These are phyloP conservation scores for Nomada flava DNA, from an alignment of 2,888 invertebrate species.

Conservation along the genomic window DNA sequence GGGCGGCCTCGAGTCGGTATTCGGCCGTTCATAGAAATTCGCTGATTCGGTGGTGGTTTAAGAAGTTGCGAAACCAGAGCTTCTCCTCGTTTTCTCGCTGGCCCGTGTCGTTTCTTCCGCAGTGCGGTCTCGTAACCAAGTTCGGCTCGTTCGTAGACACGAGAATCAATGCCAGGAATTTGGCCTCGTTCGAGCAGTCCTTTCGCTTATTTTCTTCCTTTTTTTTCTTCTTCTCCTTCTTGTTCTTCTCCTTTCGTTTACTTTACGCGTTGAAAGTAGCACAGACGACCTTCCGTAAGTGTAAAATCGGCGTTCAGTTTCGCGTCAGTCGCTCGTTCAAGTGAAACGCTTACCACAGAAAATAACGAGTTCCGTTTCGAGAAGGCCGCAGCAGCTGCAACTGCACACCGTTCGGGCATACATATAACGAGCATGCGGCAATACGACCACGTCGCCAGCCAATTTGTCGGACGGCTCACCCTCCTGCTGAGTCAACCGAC, in stretches of 20 bases:
- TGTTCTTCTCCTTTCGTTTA: not conserved
- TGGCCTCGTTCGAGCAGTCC: constrained; percentile 11
- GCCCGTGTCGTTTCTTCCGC: constrained; percentile 27
- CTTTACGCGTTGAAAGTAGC: not conserved
- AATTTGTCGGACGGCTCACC: constrained; percentile 56
- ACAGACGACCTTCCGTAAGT: constrained; percentile 27
- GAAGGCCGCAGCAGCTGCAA: constrained; percentile 36
- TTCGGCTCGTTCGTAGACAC: not conserved
- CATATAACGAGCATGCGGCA: constrained; percentile 63
- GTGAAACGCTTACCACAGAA: constrained; percentile 11
- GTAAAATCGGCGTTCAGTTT: constrained; percentile 39
- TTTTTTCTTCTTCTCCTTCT: not conserved
- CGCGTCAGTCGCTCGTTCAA: constrained; percentile 11
- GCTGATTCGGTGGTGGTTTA: constrained; percentile 43
- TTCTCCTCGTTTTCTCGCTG: not conserved
- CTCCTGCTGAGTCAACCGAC: constrained; percentile 44
- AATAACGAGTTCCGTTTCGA: constrained; percentile 67
- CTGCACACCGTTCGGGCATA: constrained; percentile 37
- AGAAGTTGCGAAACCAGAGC: constrained; percentile 17
- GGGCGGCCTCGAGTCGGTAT: constrained; percentile 2
- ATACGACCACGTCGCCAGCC: constrained; percentile 47
- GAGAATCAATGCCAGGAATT: constrained; percentile 22
- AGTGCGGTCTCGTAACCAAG: constrained; percentile 41
- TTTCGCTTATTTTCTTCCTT: not conserved
- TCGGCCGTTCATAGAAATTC: constrained; percentile 21